These are phyloP conservation scores for Eira barbara DNA, from an alignment of 2,113 vertebrate species.

Conservation along the genomic window DNA sequence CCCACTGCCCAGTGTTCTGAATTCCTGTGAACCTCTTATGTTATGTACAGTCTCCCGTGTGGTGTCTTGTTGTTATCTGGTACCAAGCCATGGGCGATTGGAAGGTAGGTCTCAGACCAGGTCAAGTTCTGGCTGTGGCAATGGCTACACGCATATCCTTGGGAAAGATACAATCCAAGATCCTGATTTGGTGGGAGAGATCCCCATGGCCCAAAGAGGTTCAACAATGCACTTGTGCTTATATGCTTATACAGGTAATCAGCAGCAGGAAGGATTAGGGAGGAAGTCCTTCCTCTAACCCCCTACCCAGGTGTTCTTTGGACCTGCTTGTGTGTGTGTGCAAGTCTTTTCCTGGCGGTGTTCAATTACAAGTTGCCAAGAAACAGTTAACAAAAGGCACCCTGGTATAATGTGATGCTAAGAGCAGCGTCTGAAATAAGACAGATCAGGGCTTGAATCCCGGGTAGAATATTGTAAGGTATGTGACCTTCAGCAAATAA, in stretches of 20 bases:
- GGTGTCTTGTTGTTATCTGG: neutral
- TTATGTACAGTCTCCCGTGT: neutral
- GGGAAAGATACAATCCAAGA: constrained; percentile 18
- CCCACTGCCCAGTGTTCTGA: neutral
- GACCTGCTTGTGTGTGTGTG: neutral
- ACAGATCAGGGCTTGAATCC: neutral
- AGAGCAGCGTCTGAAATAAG: neutral
- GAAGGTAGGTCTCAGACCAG: neutral
- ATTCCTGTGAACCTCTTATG: neutral
- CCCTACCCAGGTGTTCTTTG: neutral
- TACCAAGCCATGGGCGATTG: constrained; percentile 10
- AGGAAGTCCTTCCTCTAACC: neutral
- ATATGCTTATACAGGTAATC: neutral
- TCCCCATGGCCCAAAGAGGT: neutral
- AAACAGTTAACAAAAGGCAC: neutral
- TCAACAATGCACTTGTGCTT: constrained; percentile 5
- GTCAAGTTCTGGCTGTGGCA: constrained; percentile 29
- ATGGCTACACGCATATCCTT: constrained; percentile 24
- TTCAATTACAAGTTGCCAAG: neutral
- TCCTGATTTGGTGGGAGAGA: constrained; percentile 31
- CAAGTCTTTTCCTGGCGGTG: neutral
- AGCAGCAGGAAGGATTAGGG: neutral
- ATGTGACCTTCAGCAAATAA: neutral
- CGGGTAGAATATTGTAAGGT: neutral
- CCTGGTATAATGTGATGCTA: neutral